Evolutionary conservation across 1,140 invertebrate species (phyloP), one percentile per base, ranked within the genome.

Genomic region (Diorhabda carinulata): DNA sequence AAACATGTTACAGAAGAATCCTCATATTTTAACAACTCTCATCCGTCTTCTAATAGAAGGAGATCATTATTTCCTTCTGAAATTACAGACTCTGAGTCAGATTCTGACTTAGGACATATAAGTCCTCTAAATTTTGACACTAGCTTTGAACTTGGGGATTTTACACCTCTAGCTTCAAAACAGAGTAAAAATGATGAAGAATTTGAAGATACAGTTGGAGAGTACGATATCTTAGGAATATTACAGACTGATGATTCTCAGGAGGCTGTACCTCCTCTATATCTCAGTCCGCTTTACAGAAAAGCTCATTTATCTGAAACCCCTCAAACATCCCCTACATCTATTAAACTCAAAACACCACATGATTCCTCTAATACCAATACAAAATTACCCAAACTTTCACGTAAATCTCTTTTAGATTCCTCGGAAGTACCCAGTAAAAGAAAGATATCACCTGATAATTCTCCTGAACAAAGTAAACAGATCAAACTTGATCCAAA

Each of bases 331-430:
- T 67, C 81, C 57, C 84, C 84, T 0, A 84, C 84, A 2, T 81
- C 82, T 2, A 78, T 82, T 64, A 83, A 82, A 75, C 70, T 82
- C 10, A 85, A 85, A 74, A 87, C 86, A 3, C 86, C 86, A 8
- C 82, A 85, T 44, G 84, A 83, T 68, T 82, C 77, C 0, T 74
- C 71, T 43, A 73, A 64, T 47, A 66, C 70, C 4, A 76, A 74
- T 58, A 40, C 74, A 3, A 72, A 74, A 47, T 61, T 77, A 25
- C 76, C 78, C 8, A 74, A 76, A 70, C 66, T 77, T 43, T 69
- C 75, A 41, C 76, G 78, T 42, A 81, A 78, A 73, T 68, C 64
- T 71, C 66, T 75, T 58, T 42, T 71, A 56, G 74, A 76, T 66
- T 64, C 66, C 43, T 73, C 41, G 3, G 70, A 72, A 66, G 52